A percentile compares a stretch with the other conserved stretches of the same genome.
phyloP scores from a whole-genome alignment of 2,888 invertebrate species.

The Apamea crenata region DNA sequence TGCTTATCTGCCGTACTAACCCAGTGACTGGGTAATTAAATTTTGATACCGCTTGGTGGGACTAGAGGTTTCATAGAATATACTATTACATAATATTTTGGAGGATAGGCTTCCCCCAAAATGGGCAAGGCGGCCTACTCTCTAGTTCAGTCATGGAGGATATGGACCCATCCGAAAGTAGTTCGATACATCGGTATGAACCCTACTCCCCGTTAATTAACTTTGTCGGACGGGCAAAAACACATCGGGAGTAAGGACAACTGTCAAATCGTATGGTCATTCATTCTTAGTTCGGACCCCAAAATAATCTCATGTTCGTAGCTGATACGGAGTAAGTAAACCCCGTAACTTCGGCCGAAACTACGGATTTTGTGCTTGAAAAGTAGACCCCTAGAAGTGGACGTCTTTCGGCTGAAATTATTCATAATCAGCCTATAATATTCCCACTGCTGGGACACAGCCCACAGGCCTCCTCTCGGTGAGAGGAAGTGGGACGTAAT shows the following conservation, averaged over 20 bases:
- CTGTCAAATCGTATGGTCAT: not conserved
- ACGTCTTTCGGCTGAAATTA: not conserved
- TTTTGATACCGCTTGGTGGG: not conserved
- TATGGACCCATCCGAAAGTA: not conserved
- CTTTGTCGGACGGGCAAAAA: not conserved
- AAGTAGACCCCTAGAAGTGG: not conserved
- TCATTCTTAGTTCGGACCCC: not conserved
- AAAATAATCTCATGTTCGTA: too few species aligned
- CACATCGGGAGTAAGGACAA: not conserved
- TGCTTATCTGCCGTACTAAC: not conserved
- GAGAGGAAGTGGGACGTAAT: not conserved
- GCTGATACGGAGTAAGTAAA: not conserved
- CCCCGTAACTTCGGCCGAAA: not conserved
- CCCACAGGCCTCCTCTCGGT: not conserved
- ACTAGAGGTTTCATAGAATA: not conserved
- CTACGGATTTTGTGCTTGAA: not conserved
- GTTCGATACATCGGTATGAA: not conserved
- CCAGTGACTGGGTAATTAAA: not conserved
- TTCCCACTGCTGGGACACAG: not conserved
- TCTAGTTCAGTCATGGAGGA: not conserved
- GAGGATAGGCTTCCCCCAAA: not conserved
- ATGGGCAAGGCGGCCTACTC: not conserved
- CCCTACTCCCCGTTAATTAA: not conserved
- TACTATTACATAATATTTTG: not conserved
- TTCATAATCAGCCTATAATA: not conserved